These are phyloP conservation scores for Nebria salina DNA, from an alignment of 2,888 invertebrate species.

Conservation along the genomic window DNA sequence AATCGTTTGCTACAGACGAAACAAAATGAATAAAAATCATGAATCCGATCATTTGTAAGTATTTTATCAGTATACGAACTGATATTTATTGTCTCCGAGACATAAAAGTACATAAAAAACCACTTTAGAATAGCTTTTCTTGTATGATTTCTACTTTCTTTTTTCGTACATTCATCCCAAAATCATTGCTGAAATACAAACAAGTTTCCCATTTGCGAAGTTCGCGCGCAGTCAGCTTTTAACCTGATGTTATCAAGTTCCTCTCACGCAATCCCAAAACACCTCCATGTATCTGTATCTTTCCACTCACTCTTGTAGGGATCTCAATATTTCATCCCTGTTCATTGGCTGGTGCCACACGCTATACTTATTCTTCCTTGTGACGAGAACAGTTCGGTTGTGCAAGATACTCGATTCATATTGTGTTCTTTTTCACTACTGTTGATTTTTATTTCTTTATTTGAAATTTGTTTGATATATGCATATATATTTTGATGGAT, in stretches of 20 bases:
- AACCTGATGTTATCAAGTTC: slow-evolving; percentile 43
- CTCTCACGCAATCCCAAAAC: slow-evolving; percentile 18
- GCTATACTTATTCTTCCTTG: background rate
- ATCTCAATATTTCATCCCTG: background rate
- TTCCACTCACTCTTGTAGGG: background rate
- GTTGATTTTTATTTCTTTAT: background rate
- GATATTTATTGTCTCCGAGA: slow-evolving; percentile 41
- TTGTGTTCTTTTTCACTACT: background rate
- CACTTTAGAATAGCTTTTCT: slow-evolving; percentile 39
- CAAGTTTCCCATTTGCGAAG: slow-evolving; percentile 45
- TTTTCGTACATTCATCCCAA: slow-evolving; percentile 4
- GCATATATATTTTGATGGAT: background rate
- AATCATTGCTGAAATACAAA: slow-evolving; percentile 44
- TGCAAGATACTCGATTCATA: background rate
- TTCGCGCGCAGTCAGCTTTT: slow-evolving; percentile 42
- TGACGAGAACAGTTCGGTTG: background rate
- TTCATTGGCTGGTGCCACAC: background rate
- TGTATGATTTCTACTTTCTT: slow-evolving; percentile 24
- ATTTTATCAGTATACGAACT: slow-evolving; percentile 30
- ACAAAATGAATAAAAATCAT: background rate
- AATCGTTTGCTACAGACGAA: background rate
- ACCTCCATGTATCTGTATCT: background rate
- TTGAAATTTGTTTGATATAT: background rate
- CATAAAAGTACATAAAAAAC: slow-evolving; percentile 41
- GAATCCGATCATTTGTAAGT: background rate